Evolutionary conservation across 2,888 invertebrate species (phyloP), one percentile per base, ranked within the genome.

Genomic region (Ornithoptera priamus): DNA sequence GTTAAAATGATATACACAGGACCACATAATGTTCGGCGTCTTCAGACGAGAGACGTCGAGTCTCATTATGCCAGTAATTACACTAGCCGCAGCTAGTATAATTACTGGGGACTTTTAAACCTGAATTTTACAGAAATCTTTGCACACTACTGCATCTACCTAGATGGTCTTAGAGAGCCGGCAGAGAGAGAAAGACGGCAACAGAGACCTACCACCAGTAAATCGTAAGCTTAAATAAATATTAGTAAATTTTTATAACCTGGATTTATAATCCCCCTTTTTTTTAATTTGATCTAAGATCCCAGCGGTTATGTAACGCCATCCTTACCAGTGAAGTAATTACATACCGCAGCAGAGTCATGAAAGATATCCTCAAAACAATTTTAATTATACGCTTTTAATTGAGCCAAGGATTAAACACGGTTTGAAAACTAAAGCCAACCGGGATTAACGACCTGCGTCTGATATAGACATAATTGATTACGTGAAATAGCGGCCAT

Each of bases 371-470:
- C 17, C 39, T 4, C 78, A 59, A 77, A 81, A 80, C 77, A 77
- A 81, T 85, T 87, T 89, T 88, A 88, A 88, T 89, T 87, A 90
- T 87, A 85, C 82, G 85, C 84, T 85, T 86, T 87, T 86, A 88
- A 87, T 84, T 80, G 81, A 81, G 80, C 80, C 77, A 74, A 77
- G 81, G 85, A 85, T 88, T 87, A 87, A 85, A 78, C 75, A 82
- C 79, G 85, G 85, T 82, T 81, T 79, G 81, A 82, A 86, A 86
- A 89, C 88, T 86, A 87, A 88, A 85, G 80, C 81, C 84, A 80
- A 78, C 81, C 80, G 82, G 84, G 86, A 87, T 89, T 86, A 88
- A 85, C 85, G 84, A 88, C 87, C 87, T 88, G 84, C 85, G 86
- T 85, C 84, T 85, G 57, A 15, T 79, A 78, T 80, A 86, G 86